Percentiles rank a stretch among this genome's conserved stretches.
Conservation (phyloP, 2,797 vertebrate genomes). For the Myotis planiceps region DNA sequence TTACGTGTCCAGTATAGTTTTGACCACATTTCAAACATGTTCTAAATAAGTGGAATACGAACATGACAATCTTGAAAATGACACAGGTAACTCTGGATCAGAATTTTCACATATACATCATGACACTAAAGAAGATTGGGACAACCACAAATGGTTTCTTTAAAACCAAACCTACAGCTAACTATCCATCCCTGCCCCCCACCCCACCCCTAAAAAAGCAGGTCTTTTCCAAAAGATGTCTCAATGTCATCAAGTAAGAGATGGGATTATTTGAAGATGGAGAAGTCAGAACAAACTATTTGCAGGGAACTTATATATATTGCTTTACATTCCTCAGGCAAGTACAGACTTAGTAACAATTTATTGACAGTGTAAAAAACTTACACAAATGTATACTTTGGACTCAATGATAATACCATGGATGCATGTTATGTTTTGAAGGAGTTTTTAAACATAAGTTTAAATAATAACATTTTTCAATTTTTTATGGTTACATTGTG, state of each 20-base stretch:
- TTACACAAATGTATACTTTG: background rate
- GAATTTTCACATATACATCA: background rate
- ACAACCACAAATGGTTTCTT: background rate
- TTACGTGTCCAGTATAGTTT: background rate
- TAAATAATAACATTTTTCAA: background rate
- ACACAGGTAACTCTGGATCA: background rate
- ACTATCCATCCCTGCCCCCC: background rate
- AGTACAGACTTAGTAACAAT: background rate
- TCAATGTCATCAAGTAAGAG: background rate
- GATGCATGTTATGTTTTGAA: background rate
- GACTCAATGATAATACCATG: background rate
- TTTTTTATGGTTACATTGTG: background rate
- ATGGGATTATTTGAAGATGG: background rate
- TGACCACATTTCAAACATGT: background rate
- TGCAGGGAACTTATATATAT: background rate
- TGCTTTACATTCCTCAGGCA: background rate
- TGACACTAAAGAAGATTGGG: background rate
- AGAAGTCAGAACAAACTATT: constrained; percentile 8
- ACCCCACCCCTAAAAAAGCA: background rate
- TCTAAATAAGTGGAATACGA: background rate
- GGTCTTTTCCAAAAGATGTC: background rate
- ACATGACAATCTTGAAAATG: background rate
- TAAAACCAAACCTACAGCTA: background rate
- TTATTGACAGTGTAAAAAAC: background rate
- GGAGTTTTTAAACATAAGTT: background rate